Percentiles rank a stretch among this genome's conserved stretches.
Conservation (phyloP, 2,113 vertebrate genomes). For the Sylvia atricapilla region DNA sequence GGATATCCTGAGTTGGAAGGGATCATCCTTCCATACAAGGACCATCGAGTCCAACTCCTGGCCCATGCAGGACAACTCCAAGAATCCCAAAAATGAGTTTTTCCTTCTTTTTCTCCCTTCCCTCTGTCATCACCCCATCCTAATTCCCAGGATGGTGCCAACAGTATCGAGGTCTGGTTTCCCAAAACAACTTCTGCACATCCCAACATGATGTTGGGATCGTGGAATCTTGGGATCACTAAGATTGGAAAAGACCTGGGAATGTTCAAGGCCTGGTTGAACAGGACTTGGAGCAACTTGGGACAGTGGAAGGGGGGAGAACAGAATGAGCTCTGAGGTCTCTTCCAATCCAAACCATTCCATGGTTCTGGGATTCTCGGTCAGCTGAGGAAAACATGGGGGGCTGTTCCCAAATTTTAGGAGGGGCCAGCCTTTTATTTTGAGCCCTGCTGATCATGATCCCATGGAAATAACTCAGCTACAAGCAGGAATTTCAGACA, state of each 20-base stretch:
- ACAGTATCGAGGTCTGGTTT: accelerated
- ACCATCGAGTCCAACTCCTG: not conserved
- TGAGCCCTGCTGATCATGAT: not conserved
- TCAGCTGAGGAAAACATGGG: not conserved
- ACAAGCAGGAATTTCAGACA: not conserved
- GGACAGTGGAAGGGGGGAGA: not conserved
- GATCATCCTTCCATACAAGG: not conserved
- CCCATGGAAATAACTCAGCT: not conserved
- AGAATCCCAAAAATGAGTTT: not conserved
- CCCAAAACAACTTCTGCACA: not conserved
- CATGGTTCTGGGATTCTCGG: no score
- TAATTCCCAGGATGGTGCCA: not conserved
- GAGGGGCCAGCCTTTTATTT: not conserved
- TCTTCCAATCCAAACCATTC: not conserved
- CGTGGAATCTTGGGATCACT: not conserved
- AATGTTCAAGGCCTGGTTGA: not conserved
- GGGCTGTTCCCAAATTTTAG: not conserved
- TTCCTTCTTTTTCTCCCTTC: not conserved
- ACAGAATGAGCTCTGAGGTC: not conserved
- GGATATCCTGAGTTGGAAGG: not conserved
- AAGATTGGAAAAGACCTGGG: not conserved
- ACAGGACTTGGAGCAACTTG: not conserved
- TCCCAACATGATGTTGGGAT: not conserved
- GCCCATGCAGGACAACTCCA: not conserved
- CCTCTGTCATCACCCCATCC: not conserved